Evolutionary conservation across 1,140 invertebrate genomes (phyloP).

Genomic region (Oncopodura yosiiana): DNA sequence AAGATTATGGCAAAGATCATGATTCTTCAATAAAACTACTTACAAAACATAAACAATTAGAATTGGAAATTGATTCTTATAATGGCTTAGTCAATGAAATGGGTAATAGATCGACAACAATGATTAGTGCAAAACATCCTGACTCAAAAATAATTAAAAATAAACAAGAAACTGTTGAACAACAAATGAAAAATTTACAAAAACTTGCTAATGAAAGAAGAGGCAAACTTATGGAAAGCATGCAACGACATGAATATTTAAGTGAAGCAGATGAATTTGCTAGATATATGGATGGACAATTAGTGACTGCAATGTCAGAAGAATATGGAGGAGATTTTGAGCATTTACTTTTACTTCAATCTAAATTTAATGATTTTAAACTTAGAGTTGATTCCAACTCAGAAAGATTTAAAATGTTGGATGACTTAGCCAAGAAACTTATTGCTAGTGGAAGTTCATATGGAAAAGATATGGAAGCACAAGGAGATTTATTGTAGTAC

Average conservation of each 20-base stretch:
- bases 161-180: conserved; percentile 63
- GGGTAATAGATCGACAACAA: conserved; percentile 68
- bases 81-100: conserved; percentile 84
- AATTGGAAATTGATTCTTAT: conserved; percentile 87
- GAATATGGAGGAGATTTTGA: conserved; percentile 97
- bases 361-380: conserved; percentile 93
- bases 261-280: conserved; percentile 68
- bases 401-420: conserved; percentile 85
- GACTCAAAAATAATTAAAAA: conserved; percentile 68
- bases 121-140: conserved; percentile 62
- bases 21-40: conserved; percentile 80
- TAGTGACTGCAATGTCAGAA: conserved; percentile 77
- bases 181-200: conserved; percentile 70
- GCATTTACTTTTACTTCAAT: conserved; percentile 76
- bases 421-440: conserved; percentile 80
- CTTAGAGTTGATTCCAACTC: conserved; percentile 80
- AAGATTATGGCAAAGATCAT: conserved; percentile 75
- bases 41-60: conserved; percentile 84
- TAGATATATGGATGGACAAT: conserved; percentile 88
- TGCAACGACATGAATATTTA: conserved; percentile 86
- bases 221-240: conserved; percentile 76
- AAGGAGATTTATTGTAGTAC: conserved; percentile 78
- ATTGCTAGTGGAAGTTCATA: conserved; percentile 80
- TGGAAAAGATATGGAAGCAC: conserved; percentile 71
- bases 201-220: conserved; percentile 67